Evolutionary conservation across 2,113 vertebrate species (phyloP).

Genomic region (Colistium nudipinnis): DNA sequence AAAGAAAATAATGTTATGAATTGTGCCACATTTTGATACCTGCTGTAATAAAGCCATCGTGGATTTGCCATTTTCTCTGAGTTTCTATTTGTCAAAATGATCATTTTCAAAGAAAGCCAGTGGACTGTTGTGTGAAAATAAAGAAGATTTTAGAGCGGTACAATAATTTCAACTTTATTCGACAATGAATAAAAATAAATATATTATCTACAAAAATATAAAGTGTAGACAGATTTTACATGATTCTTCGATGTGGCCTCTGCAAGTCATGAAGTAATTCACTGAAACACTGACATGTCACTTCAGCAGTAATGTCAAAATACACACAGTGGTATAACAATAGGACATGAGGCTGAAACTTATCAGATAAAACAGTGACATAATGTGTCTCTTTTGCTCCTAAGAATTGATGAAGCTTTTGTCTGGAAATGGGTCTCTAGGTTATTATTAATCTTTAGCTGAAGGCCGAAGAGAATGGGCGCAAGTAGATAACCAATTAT

Average conservation of each 20-base stretch:
- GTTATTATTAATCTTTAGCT: slow-evolving; percentile 28
- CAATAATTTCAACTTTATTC: slow-evolving; percentile 79
- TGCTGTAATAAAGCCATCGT: slow-evolving; percentile 60
- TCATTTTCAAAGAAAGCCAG: neutral
- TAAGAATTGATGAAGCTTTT: slow-evolving; percentile 20
- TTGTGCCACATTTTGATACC: slow-evolving; percentile 64
- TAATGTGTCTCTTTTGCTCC: slow-evolving; percentile 24
- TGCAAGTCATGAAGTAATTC: slow-evolving; percentile 50
- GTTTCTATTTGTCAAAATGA: neutral
- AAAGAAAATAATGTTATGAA: slow-evolving; percentile 7
- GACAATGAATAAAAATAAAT: slow-evolving; percentile 84
- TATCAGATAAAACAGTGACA: slow-evolving; percentile 31
- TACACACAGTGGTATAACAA: slow-evolving; percentile 35
- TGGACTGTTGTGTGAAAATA: neutral
- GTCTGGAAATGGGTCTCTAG: neutral
- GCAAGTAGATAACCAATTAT: slow-evolving; percentile 6
- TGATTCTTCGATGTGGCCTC: slow-evolving; percentile 50
- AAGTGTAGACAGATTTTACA: slow-evolving; percentile 74
- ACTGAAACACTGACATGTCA: slow-evolving; percentile 47
- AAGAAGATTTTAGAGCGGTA: slow-evolving; percentile 55
- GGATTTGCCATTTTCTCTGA: neutral
- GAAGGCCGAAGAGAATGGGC: slow-evolving; percentile 9
- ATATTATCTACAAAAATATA: slow-evolving; percentile 83
- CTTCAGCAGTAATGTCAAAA: slow-evolving; percentile 39
- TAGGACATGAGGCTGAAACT: slow-evolving; percentile 26